Evolutionary conservation across 1,140 invertebrate genomes (phyloP).

Genomic region (Drosophila kikkawai): DNA sequence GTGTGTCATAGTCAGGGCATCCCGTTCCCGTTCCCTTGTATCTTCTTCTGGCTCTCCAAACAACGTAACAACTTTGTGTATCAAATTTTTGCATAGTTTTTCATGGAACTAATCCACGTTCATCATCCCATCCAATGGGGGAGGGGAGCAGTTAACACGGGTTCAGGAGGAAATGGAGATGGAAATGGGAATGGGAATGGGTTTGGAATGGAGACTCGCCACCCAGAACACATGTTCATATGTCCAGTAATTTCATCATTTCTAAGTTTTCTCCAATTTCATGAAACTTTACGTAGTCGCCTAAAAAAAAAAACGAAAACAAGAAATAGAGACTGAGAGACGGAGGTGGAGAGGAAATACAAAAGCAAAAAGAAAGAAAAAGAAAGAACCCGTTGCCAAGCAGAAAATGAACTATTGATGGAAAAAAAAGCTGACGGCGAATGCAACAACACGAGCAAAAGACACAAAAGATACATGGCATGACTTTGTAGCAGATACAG

Average conservation of each 20-base stretch:
- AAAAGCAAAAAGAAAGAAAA: slow-evolving; percentile 2
- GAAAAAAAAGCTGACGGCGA: slow-evolving; percentile 75
- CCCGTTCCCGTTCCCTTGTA: slow-evolving; percentile 9
- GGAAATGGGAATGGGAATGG: slow-evolving; percentile 1
- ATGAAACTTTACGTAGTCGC: slow-evolving; percentile 63
- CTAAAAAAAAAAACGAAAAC: slow-evolving; percentile 40
- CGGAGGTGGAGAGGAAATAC: slow-evolving; percentile 27
- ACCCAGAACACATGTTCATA: slow-evolving; percentile 44
- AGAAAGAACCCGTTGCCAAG: slow-evolving; percentile 69
- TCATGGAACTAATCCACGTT: slow-evolving; percentile 51
- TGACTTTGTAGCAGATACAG: slow-evolving; percentile 67
- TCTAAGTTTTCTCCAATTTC: slow-evolving; percentile 80
- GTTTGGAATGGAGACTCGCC: slow-evolving; percentile 18
- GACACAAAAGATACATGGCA: slow-evolving; percentile 59
- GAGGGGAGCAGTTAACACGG: slow-evolving; percentile 11
- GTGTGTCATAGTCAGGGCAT: slow-evolving; percentile 47
- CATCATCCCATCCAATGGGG: slow-evolving; percentile 13
- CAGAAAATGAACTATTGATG: slow-evolving; percentile 81
- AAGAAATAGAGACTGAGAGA: slow-evolving; percentile 24
- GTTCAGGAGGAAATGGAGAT: slow-evolving; percentile 4
- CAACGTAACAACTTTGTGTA: slow-evolving; percentile 43
- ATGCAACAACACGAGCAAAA: slow-evolving; percentile 72
- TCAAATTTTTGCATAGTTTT: slow-evolving; percentile 69
- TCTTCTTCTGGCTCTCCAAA: neutral
- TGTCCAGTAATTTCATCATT: slow-evolving; percentile 82